Percentiles rank a stretch among this genome's conserved stretches.
These are phyloP conservation scores for Accipiter cooperii DNA, from an alignment of 2,113 vertebrate genomes.

Conservation along the genomic window DNA sequence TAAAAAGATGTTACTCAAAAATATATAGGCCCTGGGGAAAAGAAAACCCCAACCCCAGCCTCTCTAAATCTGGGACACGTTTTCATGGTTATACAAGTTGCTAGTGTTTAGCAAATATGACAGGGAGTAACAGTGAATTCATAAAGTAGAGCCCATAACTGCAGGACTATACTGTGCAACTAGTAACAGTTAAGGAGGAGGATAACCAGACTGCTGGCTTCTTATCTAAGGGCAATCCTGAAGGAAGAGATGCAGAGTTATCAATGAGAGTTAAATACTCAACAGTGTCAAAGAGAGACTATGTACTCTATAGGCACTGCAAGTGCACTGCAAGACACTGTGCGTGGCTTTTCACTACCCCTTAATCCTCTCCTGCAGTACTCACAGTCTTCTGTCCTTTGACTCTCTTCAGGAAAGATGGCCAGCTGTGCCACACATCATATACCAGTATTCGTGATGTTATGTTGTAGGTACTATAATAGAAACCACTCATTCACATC, in stretches of 20 bases:
- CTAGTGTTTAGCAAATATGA: not conserved
- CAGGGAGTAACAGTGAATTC: not conserved
- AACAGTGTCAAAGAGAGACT: not conserved
- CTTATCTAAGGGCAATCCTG: not conserved
- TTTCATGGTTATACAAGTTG: not conserved
- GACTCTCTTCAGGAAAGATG: not conserved
- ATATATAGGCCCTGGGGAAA: not conserved
- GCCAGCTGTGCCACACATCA: not conserved
- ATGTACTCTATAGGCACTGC: not conserved
- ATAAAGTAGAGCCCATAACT: not conserved
- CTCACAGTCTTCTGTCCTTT: not conserved
- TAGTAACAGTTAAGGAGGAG: not conserved
- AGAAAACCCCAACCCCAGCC: not conserved
- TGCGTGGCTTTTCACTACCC: not conserved
- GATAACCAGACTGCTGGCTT: not conserved
- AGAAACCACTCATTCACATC: not conserved
- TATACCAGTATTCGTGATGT: not conserved
- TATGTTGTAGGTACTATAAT: not conserved
- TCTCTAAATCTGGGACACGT: not conserved
- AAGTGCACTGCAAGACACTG: not conserved
- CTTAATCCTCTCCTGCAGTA: not conserved
- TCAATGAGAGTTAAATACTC: not conserved
- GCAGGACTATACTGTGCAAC: not conserved
- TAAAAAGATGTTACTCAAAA: not conserved
- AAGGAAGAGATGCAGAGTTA: not conserved